Base-by-base conservation (phyloP, 2,797 vertebrate species). In the Eospalax fontanierii region DNA sequence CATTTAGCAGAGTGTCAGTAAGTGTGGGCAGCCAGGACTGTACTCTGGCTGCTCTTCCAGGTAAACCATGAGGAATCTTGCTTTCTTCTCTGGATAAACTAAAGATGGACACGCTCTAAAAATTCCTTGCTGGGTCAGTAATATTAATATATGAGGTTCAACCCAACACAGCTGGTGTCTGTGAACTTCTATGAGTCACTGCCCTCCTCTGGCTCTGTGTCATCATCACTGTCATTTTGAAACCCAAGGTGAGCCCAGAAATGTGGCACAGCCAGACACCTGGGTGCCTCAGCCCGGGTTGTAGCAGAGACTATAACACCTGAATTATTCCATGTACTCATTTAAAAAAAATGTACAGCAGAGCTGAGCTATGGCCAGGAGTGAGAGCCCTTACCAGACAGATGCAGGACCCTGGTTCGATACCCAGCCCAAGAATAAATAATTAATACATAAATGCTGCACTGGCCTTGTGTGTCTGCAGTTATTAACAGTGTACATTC, bases 71-170 rank as follows among this genome's bases (percentile, higher is more conserved):
- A 80, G 26, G 63, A 61, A 14, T 35, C 35, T 15, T 86, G 24
- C 68, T 75, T 78, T 95, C 35, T 63, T 85, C 21, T 94, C 71
- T 84, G 76, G 82, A n/a, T 63, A 78, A 88, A 61, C 40, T 83
- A 46, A 91, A 87, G 87, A 50, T 26, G 33, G 18, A 84, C 91
- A 75, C 22, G 35, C 38, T 88, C 50, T 35, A 86, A 79, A 93
- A 92, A 21, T 76, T 82, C 1, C 15, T n/a, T 26, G 6, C 68
- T 89, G 40, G 19, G 35, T 35, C 40, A 63, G 54, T n/a, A n/a
- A n/a, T n/a, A 2, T 57, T 63, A 65, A 59, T 30, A 65, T 61
- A 46, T 33, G 83, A 86, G 87, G 11, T 12, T 66, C 46, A 88
- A 28, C n/a, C 54, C 57, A 24, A 54, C 35, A 28, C 24, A 15